Percentiles rank a stretch among this genome's conserved stretches.
Evolutionary conservation across 2,113 vertebrate species (phyloP).

Genomic region (Pygoscelis antarcticus): DNA sequence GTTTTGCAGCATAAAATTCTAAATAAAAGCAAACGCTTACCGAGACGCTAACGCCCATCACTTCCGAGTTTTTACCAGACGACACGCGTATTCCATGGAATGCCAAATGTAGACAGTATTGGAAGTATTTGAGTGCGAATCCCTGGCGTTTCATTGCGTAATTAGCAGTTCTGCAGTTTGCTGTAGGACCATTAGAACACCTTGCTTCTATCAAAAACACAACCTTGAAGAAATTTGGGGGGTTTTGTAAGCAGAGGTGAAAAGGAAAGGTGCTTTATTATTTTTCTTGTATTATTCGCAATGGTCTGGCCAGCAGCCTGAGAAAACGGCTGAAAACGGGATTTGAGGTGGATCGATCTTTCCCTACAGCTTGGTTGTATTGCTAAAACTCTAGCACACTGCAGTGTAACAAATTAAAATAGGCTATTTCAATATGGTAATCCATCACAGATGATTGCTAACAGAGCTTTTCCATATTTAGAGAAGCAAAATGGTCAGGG

Average conservation of each 20-base stretch:
- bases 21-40: conserved; percentile 38
- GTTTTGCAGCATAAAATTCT: conserved; percentile 6
- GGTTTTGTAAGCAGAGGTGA: background rate
- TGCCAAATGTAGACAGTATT: background rate
- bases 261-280: background rate
- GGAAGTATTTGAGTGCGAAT: background rate
- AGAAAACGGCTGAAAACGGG: background rate
- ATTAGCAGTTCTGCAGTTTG: background rate
- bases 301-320: background rate
- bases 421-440: background rate
- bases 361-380: background rate
- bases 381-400: background rate
- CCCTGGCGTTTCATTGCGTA: fast-evolving
- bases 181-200: background rate
- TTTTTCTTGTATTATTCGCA: background rate
- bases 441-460: background rate
- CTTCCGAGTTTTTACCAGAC: background rate
- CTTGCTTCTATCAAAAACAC: background rate
- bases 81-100: background rate
- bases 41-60: background rate
- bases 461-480: fast-evolving
- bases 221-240: background rate
- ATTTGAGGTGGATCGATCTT: background rate
- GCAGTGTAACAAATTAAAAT: background rate
- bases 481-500: background rate